A percentile compares a stretch with the other conserved stretches of the same genome.
These are phyloP conservation scores for Periphyllus acericola DNA, from an alignment of 2,888 invertebrate genomes.

Conservation along the genomic window DNA sequence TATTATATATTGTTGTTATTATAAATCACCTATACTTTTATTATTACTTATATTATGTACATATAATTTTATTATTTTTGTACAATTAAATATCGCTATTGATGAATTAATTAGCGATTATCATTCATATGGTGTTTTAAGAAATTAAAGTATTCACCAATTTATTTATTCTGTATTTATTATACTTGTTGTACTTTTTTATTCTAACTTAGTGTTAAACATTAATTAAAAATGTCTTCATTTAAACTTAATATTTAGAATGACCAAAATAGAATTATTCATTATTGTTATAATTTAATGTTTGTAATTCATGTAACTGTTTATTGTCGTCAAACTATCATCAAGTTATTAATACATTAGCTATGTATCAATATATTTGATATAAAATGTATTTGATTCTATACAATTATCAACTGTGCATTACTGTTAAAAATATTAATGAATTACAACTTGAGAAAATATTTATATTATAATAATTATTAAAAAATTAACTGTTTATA, in stretches of 20 bases:
- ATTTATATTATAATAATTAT: no score
- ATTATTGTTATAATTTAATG: neutral
- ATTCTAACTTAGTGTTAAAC: neutral
- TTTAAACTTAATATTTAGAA: neutral
- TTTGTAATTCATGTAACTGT: neutral
- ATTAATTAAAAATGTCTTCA: neutral
- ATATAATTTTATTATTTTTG: slow-evolving; percentile 53
- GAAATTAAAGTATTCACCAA: neutral
- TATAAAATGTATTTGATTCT: neutral
- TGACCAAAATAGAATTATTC: neutral
- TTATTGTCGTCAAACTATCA: neutral
- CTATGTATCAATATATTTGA: neutral
- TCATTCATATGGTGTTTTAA: neutral
- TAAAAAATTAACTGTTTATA: no score
- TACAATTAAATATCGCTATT: slow-evolving; percentile 22
- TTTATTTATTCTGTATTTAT: neutral
- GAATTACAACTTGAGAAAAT: neutral
- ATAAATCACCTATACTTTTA: slow-evolving; percentile 40
- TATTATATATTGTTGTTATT: slow-evolving; percentile 47
- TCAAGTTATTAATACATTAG: neutral
- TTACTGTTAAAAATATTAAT: neutral
- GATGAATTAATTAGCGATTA: neutral
- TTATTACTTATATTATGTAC: slow-evolving; percentile 30
- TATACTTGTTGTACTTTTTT: neutral
- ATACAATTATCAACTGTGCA: neutral